Evolutionary conservation across 2,797 vertebrate genomes (phyloP).

Genomic region (Poecile montanus): DNA sequence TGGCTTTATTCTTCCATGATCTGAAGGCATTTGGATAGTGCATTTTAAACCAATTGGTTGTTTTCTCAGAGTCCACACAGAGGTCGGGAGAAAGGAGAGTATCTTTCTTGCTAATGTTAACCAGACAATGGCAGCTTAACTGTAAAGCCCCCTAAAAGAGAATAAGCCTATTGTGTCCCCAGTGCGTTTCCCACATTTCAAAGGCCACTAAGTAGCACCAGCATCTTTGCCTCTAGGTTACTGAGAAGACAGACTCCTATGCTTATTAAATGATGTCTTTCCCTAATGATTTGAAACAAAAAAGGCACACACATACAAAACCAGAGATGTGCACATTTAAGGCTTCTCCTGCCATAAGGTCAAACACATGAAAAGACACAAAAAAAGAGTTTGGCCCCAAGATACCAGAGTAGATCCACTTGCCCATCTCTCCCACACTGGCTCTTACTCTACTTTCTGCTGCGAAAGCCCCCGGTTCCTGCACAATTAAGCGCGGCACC

Average conservation of each 20-base stretch:
- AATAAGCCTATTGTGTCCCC: conserved; percentile 65
- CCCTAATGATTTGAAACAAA: conserved; percentile 70
- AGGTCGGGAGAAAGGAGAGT: conserved; percentile 47
- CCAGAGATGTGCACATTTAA: conserved; percentile 57
- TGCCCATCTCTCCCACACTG: conserved; percentile 28
- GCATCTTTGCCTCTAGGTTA: conserved; percentile 63
- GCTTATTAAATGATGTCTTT: conserved; percentile 59
- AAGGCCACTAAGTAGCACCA: conserved; percentile 65
- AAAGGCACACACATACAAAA: conserved; percentile 54
- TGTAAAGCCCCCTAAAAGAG: conserved; percentile 69
- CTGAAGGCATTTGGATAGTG: conserved; percentile 45
- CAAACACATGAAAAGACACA: conserved; percentile 63
- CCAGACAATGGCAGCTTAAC: conserved; percentile 62
- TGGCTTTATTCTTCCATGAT: conserved; percentile 37
- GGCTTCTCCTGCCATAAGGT: conserved; percentile 57
- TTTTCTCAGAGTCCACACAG: conserved; percentile 59
- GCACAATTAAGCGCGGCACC: conserved; percentile 46
- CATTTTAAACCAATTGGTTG: conserved; percentile 60
- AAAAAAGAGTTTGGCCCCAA: conserved; percentile 50
- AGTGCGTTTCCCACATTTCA: conserved; percentile 77
- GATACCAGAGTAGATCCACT: conserved; percentile 43
- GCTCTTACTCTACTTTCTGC: not conserved
- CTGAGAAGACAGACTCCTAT: conserved; percentile 60
- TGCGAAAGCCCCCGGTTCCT: not conserved
- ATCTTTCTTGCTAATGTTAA: conserved; percentile 66